phyloP scores from a whole-genome alignment of 2,113 vertebrate species.

The Cheilinus undulatus region DNA sequence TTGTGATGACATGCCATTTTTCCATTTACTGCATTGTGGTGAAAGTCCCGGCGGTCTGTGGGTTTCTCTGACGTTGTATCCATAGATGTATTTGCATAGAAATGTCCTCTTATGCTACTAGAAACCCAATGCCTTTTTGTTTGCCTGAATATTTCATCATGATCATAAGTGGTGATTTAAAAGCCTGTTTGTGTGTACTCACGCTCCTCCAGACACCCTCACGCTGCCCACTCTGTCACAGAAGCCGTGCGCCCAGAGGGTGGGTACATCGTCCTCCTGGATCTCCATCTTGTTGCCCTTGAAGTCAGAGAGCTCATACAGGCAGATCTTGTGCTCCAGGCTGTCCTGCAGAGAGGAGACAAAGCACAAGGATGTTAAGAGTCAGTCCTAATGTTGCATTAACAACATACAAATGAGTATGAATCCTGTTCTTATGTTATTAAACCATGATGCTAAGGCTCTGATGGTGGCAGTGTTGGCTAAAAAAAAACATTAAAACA shows the following conservation, averaged over 20 bases:
- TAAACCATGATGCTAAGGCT: too few relatives aligned
- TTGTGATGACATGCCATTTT: conserved; percentile 22
- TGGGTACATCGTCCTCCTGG: conserved; percentile 93
- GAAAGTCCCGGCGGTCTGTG: background rate
- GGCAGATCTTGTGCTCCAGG: conserved; percentile 93
- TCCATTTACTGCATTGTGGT: background rate
- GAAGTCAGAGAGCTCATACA: conserved; percentile 93
- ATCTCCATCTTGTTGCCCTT: conserved; percentile 98
- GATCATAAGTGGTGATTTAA: too few relatives aligned
- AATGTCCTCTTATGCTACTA: background rate
- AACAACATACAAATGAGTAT: background rate
- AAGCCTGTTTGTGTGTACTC: conserved; percentile 71
- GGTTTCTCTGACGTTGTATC: background rate
- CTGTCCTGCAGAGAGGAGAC: conserved; percentile 82
- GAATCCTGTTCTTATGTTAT: too few relatives aligned
- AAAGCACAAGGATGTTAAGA: background rate
- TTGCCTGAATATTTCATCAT: background rate
- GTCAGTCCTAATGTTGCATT: background rate
- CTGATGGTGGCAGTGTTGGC: too few relatives aligned
- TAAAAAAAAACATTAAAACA: too few relatives aligned
- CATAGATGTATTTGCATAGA: conserved; percentile 3
- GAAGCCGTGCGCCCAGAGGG: conserved; percentile 95
- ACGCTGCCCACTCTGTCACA: conserved; percentile 95
- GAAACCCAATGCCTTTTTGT: background rate
- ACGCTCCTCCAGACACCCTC: conserved; percentile 91